Evolutionary conservation across 2,113 vertebrate species (phyloP), one percentile per base, ranked within the genome.

Genomic region (Paralichthys olivaceus): DNA sequence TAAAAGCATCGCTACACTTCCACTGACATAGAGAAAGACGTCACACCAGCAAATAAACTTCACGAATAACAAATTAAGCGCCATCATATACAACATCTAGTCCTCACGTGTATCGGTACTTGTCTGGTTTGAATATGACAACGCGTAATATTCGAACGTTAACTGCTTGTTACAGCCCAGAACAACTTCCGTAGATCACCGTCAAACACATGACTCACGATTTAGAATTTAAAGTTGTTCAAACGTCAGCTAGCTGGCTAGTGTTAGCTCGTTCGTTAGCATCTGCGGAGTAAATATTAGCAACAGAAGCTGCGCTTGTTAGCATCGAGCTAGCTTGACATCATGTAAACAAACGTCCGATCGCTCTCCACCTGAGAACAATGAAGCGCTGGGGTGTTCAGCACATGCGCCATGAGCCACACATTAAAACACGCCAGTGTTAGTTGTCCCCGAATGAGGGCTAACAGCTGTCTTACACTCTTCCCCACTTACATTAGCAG

Each of bases 331-430:
- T 78, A 68, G 53, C 43, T 15, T 37, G 26, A 4, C 70, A 59
- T 20, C 4, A 77, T 83, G 86, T 89, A 83, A 87, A 87, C 82
- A 89, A 87, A 75, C 66, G 26, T 4, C 9, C 0, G 4, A 17
- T 49, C 0, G 6, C 54, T 20, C 34, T 51, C 11, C 43, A 15
- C 5, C 14, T 47, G 43, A 3, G 1, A 3, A 22, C 17, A 25
- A 7, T 15, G 8, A 51, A 15, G 15, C 20, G 7, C 4, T 7
- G 0, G 19, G 6, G 0, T 4, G 20, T 51, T 51, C 14, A 62
- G 55, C 14, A 14, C 26, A 0, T 1, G 0, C 0, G 1, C 19
- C 1, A 13, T 1, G 15, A 14, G 25, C 8, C 0, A 22, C 20
- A 55, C 0, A 14, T 22, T 1, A 5, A 43, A 49, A 5, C 4